Conservation (phyloP, 2,113 vertebrate species). For the Cariama cristata region DNA sequence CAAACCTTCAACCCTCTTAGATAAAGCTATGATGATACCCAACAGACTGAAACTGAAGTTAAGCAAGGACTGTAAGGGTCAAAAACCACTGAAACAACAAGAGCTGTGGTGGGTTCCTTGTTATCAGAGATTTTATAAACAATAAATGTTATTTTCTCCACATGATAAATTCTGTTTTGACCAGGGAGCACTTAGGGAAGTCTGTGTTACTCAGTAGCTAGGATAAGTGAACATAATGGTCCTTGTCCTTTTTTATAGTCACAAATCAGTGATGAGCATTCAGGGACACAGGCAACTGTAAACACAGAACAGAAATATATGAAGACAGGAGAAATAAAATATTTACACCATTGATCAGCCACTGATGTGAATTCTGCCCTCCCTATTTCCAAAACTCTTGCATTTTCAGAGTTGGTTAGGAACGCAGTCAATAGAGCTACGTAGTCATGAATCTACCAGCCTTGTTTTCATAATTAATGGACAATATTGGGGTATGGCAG, state of each 20-base stretch:
- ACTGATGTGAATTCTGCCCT: background rate
- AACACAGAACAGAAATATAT: background rate
- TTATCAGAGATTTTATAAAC: background rate
- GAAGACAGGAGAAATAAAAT: background rate
- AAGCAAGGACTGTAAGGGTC: background rate
- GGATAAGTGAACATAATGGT: background rate
- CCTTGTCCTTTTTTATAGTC: background rate
- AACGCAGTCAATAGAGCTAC: background rate
- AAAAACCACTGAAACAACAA: background rate
- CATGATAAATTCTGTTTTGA: conserved; percentile 3
- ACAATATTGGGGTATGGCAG: background rate
- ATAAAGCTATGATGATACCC: background rate
- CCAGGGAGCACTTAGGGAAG: background rate
- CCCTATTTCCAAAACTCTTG: background rate
- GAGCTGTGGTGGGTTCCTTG: background rate
- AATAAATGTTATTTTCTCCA: background rate
- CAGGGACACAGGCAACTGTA: background rate
- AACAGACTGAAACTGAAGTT: background rate
- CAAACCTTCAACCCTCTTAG: background rate
- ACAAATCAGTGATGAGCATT: background rate
- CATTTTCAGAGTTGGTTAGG: background rate
- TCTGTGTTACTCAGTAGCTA: background rate
- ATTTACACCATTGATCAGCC: background rate
- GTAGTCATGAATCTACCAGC: background rate
- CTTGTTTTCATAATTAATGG: background rate